Evolutionary conservation across 2,888 invertebrate genomes (phyloP), one percentile per base, ranked within the genome.

Genomic region (Erebia palarica): DNA sequence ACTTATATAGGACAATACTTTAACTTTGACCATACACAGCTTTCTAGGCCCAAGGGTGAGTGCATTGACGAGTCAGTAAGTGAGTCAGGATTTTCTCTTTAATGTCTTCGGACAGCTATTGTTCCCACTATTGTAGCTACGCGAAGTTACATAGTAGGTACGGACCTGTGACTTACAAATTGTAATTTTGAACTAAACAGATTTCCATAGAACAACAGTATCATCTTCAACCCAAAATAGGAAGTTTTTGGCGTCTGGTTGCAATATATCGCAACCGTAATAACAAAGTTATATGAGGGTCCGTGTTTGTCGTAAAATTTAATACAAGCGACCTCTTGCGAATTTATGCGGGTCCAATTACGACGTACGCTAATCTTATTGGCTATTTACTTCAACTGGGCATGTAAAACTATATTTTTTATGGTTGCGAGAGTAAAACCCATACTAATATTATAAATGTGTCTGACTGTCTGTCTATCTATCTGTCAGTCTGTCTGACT

Each of bases 211-310:
- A 47, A 69, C 60, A 69, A 60, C 57, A 61, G 70, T 74, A 73
- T 75, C 75, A 75, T 76, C 77, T 81, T 82, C 78, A 81, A 81
- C 81, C 81, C 80, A 78, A 79, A 80, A 80, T 59, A 60, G 71
- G 67, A 65, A 71, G 78, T 79, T 78, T 75, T 80, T 76, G 80
- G 78, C 84, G 84, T 84, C 84, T 84, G 86, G 79, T 81, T 77
- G 80, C 83, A 81, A 90, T 89, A 87, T 86, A 88, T 88, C 84
- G 87, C 84, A 86, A 84, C 86, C 87, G 90, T 91, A 91, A 90
- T 91, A 92, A 89, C 89, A 91, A 92, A 92, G 91, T 92, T 92
- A 86, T 86, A 88, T 84, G 83, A 86, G 86, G 89, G 88, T 83
- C 79, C 82, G 78, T 87, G 89, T 88, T 88, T 87, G 87, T 87